phyloP scores from a whole-genome alignment of 2,113 vertebrate species.

The Channa argus region DNA sequence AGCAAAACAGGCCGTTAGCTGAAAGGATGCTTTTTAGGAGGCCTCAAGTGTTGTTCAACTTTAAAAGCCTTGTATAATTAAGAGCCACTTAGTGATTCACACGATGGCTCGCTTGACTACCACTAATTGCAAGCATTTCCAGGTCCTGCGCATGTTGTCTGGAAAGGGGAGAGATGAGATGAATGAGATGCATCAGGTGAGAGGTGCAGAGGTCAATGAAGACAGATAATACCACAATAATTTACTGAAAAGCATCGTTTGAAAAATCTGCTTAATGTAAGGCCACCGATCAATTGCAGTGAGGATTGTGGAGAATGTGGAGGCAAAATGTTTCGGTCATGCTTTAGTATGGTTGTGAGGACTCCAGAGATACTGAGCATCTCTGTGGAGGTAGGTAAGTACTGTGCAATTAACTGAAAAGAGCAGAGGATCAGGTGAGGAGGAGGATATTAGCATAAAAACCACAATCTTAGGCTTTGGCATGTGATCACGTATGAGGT shows the following conservation, averaged over 20 bases:
- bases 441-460: constrained; percentile 34
- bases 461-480: constrained; percentile 51
- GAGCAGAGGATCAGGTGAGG: constrained; percentile 47
- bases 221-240: constrained; percentile 44
- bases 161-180: background rate
- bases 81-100: constrained; percentile 48
- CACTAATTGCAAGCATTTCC: constrained; percentile 41
- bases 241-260: constrained; percentile 44
- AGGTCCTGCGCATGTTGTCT: constrained; percentile 19
- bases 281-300: constrained; percentile 34
- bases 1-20: background rate
- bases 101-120: constrained; percentile 26
- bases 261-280: constrained; percentile 48
- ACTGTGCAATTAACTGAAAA: constrained; percentile 14
- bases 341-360: constrained; percentile 36
- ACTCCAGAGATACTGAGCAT: constrained; percentile 33
- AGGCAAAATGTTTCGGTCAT: constrained; percentile 64
- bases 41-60: constrained; percentile 38
- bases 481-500: constrained; percentile 33
- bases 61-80: constrained; percentile 67
- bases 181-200: constrained; percentile 25
- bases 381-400: constrained; percentile 30
- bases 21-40: constrained; percentile 39
- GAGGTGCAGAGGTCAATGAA: constrained; percentile 24
- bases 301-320: constrained; percentile 35